Conservation (phyloP, 2,888 invertebrate species). For the Creontiades dilutus region DNA sequence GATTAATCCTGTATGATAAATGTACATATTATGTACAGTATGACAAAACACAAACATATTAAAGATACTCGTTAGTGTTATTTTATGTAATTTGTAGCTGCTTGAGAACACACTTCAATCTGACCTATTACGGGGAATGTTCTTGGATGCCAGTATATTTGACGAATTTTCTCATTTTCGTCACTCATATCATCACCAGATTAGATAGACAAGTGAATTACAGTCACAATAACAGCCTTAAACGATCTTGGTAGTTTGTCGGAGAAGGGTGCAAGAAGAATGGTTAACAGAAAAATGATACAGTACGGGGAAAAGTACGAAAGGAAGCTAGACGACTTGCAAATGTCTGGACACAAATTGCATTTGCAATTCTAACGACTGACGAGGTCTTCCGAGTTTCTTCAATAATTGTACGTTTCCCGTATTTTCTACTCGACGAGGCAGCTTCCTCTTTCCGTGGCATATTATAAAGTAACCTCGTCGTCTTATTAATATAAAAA, state of each 20-base stretch:
- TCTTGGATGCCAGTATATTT: too few relatives aligned
- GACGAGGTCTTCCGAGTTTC: conserved; percentile 60
- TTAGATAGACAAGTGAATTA: too few relatives aligned
- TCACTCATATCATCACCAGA: too few relatives aligned
- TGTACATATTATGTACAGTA: too few relatives aligned
- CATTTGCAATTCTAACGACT: conserved; percentile 70
- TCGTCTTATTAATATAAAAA: conserved; percentile 49
- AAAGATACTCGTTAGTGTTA: too few relatives aligned
- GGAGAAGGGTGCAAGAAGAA: conserved; percentile 2
- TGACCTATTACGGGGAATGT: too few relatives aligned
- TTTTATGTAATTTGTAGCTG: too few relatives aligned
- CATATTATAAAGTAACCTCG: conserved; percentile 46
- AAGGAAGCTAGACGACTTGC: conserved; percentile 55
- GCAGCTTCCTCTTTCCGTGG: background rate
- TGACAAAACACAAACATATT: too few relatives aligned
- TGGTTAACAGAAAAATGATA: conserved; percentile 45
- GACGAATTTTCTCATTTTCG: too few relatives aligned
- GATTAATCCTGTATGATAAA: too few relatives aligned
- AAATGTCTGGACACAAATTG: conserved; percentile 69
- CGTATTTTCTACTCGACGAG: conserved; percentile 62
- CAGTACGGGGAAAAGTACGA: conserved; percentile 7
- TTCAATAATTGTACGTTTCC: conserved; percentile 69
- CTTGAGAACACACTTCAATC: too few relatives aligned
- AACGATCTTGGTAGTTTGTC: background rate
- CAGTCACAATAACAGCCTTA: background rate